Conservation (phyloP, 2,888 invertebrate species). For the Ryuthela nishihirai region DNA sequence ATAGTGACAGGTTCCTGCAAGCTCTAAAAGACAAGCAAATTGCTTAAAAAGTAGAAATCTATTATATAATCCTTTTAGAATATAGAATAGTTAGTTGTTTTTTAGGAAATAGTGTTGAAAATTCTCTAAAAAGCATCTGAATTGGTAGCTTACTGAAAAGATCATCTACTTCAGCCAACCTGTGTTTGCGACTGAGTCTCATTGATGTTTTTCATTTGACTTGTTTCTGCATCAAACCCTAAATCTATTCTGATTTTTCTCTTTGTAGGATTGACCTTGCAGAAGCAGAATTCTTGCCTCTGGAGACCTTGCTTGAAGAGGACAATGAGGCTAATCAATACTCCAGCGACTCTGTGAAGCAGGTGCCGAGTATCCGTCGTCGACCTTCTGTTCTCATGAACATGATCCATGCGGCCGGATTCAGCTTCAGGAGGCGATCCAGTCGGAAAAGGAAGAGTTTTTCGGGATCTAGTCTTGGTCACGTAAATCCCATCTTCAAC, state of each 20-base stretch:
- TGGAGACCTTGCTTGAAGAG: slow-evolving; percentile 36
- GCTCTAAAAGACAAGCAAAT: too few species aligned
- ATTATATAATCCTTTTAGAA: too few species aligned
- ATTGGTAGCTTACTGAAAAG: too few species aligned
- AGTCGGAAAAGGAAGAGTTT: slow-evolving; percentile 12
- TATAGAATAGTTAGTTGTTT: too few species aligned
- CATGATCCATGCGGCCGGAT: slow-evolving; percentile 20
- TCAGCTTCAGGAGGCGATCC: slow-evolving; percentile 24
- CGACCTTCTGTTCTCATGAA: slow-evolving; percentile 31
- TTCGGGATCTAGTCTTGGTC: slow-evolving; percentile 5
- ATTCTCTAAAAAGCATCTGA: too few species aligned
- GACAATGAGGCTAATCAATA: slow-evolving; percentile 33
- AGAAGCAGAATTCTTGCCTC: slow-evolving; percentile 33
- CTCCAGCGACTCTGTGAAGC: slow-evolving; percentile 23
- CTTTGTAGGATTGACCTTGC: slow-evolving; percentile 29
- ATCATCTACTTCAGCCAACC: too few species aligned
- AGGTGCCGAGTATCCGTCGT: slow-evolving; percentile 5
- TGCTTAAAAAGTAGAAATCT: too few species aligned
- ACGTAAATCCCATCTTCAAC: slow-evolving; percentile 26
- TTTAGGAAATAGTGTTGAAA: too few species aligned
- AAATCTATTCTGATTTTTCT: neutral
- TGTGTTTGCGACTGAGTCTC: too few species aligned
- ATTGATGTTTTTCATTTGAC: neutral
- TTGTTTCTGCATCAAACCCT: neutral
- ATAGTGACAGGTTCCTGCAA: too few species aligned